Base-by-base conservation (phyloP, 2,113 vertebrate species). In the Podocnemis expansa region DNA sequence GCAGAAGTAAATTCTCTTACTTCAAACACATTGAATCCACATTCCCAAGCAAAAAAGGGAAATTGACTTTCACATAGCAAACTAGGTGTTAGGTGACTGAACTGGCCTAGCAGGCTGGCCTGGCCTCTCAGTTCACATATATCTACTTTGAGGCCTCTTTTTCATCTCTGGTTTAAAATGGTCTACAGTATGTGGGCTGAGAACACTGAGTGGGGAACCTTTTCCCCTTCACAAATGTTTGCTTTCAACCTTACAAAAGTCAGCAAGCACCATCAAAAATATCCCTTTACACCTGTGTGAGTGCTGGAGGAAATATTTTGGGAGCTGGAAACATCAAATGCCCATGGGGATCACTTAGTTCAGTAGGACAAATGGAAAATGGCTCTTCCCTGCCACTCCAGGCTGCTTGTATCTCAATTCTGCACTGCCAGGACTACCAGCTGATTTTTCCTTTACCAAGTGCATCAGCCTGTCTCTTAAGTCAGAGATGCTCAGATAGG, bases 281-380 rank as follows among this genome's bases (percentile, higher is more conserved):
- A 43, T 43, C 70, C 41, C 38, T 75, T 75, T 13, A 38, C 25
- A 22, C 21, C 6, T 75, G 22, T 75, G 10, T 8, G 22, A 21
- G 41, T 21, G 16, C 3, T 88, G 80, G 56, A 60, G 22, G 56
- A 89, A 75, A 88, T 90, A 70, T 54, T 51, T 51, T 81, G 78
- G 56, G 56, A 91, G 22, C n/a, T 43, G 58, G 52, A n/a, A 90
- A 38, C 14, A 34, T 25, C 25, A 79, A 81, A 6, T 16, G 19
- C 31, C 58, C 58, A 63, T 70, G 75, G 91, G 4, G 31, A 19
- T 19, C 31, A 17, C 47, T 54, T 75, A 60, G 56, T 84, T 49
- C 81, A 67, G 17, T 29, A 86, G 75, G 75, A 34, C 1, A 31
- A 75, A 34, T 2, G 25, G n/a, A 80, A 17, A 0, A 87, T 75